These are phyloP conservation scores for Cygnus buccinator DNA, from an alignment of 2,113 vertebrate genomes.

Conservation along the genomic window DNA sequence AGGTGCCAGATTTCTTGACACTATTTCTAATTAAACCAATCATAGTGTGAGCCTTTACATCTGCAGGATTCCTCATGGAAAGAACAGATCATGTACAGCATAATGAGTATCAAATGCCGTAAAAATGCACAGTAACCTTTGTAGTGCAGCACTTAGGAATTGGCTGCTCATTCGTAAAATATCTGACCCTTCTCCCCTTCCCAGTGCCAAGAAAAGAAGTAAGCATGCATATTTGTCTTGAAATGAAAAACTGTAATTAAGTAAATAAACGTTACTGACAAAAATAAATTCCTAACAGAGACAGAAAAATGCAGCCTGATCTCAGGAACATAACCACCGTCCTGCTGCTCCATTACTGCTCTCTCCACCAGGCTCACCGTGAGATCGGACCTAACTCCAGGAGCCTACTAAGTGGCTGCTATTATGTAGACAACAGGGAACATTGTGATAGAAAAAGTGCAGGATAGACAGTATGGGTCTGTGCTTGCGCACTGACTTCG, in stretches of 20 bases:
- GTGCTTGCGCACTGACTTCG: background rate
- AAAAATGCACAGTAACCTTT: constrained; percentile 45
- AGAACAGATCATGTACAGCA: constrained; percentile 28
- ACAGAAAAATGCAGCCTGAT: background rate
- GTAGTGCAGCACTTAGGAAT: constrained; percentile 12
- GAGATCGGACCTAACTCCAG: background rate
- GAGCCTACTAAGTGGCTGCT: background rate
- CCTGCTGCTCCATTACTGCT: background rate
- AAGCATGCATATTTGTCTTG: constrained; percentile 2
- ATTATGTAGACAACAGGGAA: background rate
- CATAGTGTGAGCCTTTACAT: constrained; percentile 53
- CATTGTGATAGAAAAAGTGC: background rate
- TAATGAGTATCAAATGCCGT: constrained; percentile 54
- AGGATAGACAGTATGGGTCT: background rate
- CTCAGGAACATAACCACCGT: background rate
- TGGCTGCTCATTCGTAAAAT: constrained; percentile 30
- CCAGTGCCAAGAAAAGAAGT: background rate
- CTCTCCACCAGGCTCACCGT: background rate
- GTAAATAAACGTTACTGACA: background rate
- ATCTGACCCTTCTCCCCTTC: background rate
- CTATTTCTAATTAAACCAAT: constrained; percentile 68
- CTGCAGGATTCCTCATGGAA: constrained; percentile 57
- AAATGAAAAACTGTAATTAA: background rate
- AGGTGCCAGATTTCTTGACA: constrained; percentile 55
- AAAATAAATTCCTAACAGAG: background rate